phyloP scores from a whole-genome alignment of 1,140 invertebrate species.

The Drosophila pruinosa region DNA sequence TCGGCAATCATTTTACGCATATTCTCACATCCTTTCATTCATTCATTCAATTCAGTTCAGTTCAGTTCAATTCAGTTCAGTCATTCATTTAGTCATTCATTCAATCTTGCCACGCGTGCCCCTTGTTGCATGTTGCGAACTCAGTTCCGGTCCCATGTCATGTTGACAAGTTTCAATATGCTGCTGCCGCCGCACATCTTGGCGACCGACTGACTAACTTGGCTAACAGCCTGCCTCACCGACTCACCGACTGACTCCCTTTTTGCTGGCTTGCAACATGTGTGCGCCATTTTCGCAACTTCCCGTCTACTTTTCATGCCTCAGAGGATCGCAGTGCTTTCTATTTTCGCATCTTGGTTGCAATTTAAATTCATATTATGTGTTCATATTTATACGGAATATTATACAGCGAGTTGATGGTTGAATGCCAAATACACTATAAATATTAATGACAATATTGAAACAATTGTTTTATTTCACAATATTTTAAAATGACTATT shows the following conservation, averaged over 20 bases:
- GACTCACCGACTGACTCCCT: constrained; percentile 31
- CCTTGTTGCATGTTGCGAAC: constrained; percentile 17
- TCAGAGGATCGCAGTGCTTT: constrained; percentile 41
- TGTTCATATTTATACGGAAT: constrained; percentile 9
- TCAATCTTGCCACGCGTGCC: constrained; percentile 18
- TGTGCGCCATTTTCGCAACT: constrained; percentile 60
- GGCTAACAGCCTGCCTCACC: constrained; percentile 12
- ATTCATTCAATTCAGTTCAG: too few relatives aligned
- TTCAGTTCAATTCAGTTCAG: too few relatives aligned
- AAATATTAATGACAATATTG: too few relatives aligned
- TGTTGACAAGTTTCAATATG: constrained; percentile 74
- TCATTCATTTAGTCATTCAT: constrained; percentile 45
- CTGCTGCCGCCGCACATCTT: constrained; percentile 6
- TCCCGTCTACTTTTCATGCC: constrained; percentile 65
- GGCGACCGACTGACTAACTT: not conserved
- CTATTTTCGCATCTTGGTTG: constrained; percentile 41
- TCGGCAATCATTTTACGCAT: constrained; percentile 67
- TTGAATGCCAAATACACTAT: not conserved
- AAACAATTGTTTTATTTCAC: too few relatives aligned
- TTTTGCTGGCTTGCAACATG: constrained; percentile 53
- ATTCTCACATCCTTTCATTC: constrained; percentile 44
- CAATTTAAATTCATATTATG: constrained; percentile 80
- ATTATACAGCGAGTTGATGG: not conserved
- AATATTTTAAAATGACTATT: too few relatives aligned
- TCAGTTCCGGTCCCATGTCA: constrained; percentile 55